phyloP scores from a whole-genome alignment of 2,797 vertebrate genomes.

The Morus bassanus region DNA sequence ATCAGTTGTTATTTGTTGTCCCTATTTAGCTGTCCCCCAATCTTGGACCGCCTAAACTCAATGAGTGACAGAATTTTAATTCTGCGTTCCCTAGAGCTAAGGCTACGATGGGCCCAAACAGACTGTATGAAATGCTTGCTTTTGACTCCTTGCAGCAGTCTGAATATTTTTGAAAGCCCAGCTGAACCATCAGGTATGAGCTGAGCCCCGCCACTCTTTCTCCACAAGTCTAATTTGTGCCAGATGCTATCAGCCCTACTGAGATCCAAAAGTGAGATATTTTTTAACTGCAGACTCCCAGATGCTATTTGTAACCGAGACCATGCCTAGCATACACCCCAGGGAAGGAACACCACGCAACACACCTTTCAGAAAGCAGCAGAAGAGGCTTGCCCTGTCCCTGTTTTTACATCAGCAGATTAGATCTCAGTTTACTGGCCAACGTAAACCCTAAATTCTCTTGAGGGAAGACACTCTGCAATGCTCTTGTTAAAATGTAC shows the following conservation, averaged over 20 bases:
- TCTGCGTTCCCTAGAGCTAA: not conserved
- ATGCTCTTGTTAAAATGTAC: not conserved
- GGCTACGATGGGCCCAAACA: not conserved
- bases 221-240: not conserved
- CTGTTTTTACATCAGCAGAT: not conserved
- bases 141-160: not conserved
- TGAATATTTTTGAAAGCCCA: not conserved
- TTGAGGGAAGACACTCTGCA: not conserved
- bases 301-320: not conserved
- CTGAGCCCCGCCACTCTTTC: not conserved
- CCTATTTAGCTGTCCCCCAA: not conserved
- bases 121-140: not conserved
- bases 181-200: not conserved
- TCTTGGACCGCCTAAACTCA: not conserved
- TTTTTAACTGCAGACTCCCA: not conserved
- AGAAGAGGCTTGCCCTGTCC: not conserved
- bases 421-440: not conserved
- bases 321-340: not conserved
- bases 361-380: not conserved
- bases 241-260: not conserved
- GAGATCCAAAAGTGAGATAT: not conserved
- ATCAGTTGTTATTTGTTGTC: not conserved
- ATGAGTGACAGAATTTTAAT: not conserved
- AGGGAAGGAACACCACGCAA: not conserved
- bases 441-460: not conserved